Conservation (phyloP, 2,113 vertebrate species). For the Cryptomyrus ogoouensis region DNA sequence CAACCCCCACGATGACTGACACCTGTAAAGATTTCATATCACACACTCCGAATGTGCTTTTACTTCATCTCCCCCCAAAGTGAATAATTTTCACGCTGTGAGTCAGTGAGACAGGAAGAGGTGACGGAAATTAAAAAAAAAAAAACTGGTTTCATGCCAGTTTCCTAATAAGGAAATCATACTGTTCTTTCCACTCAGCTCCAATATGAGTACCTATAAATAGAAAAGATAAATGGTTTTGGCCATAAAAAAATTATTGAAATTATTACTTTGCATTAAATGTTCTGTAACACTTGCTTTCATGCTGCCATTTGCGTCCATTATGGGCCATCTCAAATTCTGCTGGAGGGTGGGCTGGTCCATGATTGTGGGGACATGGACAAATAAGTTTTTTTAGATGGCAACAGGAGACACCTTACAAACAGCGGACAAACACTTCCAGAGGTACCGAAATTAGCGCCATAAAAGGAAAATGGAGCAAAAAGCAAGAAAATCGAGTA, state of each 20-base stretch:
- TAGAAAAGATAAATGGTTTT: background rate
- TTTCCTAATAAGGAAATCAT: background rate
- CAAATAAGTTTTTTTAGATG: background rate
- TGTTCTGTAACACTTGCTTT: background rate
- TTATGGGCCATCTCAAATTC: background rate
- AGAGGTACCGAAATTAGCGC: background rate
- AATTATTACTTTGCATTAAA: background rate
- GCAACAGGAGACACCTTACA: background rate
- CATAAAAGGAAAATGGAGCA: background rate
- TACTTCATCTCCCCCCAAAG: background rate
- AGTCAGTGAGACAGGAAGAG: background rate
- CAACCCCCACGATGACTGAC: background rate
- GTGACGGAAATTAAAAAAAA: background rate
- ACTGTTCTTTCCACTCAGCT: background rate
- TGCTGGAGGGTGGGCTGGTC: background rate
- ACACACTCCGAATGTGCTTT: conserved; percentile 21
- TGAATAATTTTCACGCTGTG: conserved; percentile 1
- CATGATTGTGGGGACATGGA: background rate
- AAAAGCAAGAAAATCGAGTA: background rate
- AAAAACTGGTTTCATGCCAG: background rate
- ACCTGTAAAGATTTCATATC: conserved; percentile 15
- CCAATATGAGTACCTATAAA: background rate
- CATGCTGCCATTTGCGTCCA: background rate
- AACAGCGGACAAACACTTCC: background rate
- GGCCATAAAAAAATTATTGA: background rate